Conservation (phyloP, 2,113 vertebrate genomes). For the Semicossyphus pulcher region DNA sequence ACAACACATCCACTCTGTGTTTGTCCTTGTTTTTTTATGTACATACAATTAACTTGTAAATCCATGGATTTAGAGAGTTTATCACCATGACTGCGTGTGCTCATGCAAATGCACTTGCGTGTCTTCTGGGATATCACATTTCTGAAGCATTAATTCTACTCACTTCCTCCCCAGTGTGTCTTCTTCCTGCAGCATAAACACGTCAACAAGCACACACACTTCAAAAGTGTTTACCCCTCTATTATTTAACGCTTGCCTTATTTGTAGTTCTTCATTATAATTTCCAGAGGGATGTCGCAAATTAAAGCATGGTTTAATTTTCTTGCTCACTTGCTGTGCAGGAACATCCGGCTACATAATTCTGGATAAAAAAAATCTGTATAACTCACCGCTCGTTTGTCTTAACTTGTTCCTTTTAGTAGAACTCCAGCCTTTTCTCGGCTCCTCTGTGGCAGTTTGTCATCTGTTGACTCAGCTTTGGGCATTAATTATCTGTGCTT, state of each 20-base stretch:
- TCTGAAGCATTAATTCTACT: slow-evolving; percentile 31
- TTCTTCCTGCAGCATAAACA: not conserved
- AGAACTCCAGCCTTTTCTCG: not conserved
- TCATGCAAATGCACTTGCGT: not conserved
- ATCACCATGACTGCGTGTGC: slow-evolving; percentile 1
- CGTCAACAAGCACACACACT: not conserved
- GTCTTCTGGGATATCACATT: slow-evolving; percentile 8
- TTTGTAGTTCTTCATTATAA: slow-evolving; percentile 16
- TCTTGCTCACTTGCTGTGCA: not conserved
- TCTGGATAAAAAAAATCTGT: not conserved
- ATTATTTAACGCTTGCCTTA: slow-evolving; percentile 23
- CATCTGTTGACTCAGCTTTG: slow-evolving; percentile 18
- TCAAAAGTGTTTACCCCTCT: slow-evolving; percentile 14
- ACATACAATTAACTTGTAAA: slow-evolving; percentile 19
- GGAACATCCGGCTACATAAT: not conserved
- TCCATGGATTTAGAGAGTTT: slow-evolving; percentile 21
- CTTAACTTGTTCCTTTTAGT: not conserved
- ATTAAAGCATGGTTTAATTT: slow-evolving; percentile 13
- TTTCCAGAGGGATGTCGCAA: slow-evolving; percentile 14
- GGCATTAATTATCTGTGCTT: slow-evolving; percentile 14
- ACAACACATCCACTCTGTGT: not conserved
- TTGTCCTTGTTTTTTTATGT: not conserved
- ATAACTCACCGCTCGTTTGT: too few relatives aligned
- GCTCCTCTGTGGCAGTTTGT: slow-evolving; percentile 11
- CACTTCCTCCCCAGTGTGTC: slow-evolving; percentile 14